Evolutionary conservation across 2,888 invertebrate genomes (phyloP).

Genomic region (Phengaris arion): DNA sequence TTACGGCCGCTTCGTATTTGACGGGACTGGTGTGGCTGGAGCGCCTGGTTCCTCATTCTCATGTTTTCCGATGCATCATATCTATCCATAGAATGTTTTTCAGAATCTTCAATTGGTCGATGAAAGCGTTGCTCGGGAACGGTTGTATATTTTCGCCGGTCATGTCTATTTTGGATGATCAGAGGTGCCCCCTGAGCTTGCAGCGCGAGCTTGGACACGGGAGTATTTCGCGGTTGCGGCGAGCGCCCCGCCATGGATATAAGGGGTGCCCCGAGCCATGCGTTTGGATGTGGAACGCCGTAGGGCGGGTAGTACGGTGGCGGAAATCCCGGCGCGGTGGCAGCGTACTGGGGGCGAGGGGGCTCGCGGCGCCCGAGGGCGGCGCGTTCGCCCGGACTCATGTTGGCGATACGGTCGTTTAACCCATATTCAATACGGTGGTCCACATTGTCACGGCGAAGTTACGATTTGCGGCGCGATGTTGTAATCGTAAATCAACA

Average conservation of each 20-base stretch:
- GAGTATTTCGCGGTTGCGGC: slow-evolving; percentile 69
- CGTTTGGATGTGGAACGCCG: slow-evolving; percentile 79
- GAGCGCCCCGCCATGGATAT: slow-evolving; percentile 87
- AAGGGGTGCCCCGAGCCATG: slow-evolving; percentile 89
- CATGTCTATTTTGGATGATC: slow-evolving; percentile 84
- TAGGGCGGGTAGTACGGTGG: slow-evolving; percentile 76
- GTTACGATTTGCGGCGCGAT: slow-evolving; percentile 65
- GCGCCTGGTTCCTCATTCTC: slow-evolving; percentile 63
- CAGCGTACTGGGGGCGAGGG: slow-evolving; percentile 75
- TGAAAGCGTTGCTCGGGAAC: slow-evolving; percentile 68
- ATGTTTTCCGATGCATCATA: slow-evolving; percentile 64
- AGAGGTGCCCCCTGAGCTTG: slow-evolving; percentile 93
- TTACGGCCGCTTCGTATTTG: slow-evolving; percentile 67
- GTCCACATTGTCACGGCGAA: slow-evolving; percentile 75
- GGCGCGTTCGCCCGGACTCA: slow-evolving; percentile 79
- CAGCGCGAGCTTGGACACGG: slow-evolving; percentile 87
- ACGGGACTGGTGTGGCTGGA: slow-evolving; percentile 68
- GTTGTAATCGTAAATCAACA: slow-evolving; percentile 77
- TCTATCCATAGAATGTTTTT: slow-evolving; percentile 58
- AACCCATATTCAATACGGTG: slow-evolving; percentile 83
- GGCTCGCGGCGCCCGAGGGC: slow-evolving; percentile 75
- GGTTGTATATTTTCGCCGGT: slow-evolving; percentile 69
- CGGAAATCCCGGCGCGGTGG: slow-evolving; percentile 74
- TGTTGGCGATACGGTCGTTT: slow-evolving; percentile 77
- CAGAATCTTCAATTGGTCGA: slow-evolving; percentile 56